Evolutionary conservation across 2,797 vertebrate genomes (phyloP), one percentile per base, ranked within the genome.

Genomic region (Mormyrops boulengeri): DNA sequence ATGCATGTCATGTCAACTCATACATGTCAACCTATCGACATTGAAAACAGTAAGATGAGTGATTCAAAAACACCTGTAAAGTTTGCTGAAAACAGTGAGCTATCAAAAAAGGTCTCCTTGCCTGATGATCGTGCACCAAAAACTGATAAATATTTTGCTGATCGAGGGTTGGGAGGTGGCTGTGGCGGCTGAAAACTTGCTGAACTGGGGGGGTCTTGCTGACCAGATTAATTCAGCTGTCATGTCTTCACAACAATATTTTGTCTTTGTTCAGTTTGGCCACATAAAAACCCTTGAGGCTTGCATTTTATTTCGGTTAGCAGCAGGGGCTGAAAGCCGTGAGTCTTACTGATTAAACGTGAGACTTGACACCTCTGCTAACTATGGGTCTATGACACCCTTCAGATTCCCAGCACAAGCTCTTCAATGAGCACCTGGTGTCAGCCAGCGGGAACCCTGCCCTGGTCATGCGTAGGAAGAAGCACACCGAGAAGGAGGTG

Each of bases 361-460:
- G 62, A 30, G 62, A 34, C 52, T 34, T 34, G 30, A 73, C 66
- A 73, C 30, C 12, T 38, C 66, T 73, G 41, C 53, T 5, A 34
- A 84, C 82, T 52, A 41, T 49, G 41, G 19, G 80, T 84, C n/a
- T 91, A n/a, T 91, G 73, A 69, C 62, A 6, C 47, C 62, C 69
- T 44, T 55, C 92, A 99, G 99, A 97, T 91, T 97, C 98, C 38
- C 98, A 99, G 93, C 98, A 99, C 94, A 97, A 97, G 90, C 94
- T 99, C n/a, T 99, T 99, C 93, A 99, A 99, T 0, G 98, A 99
- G 93, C 98, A 99, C 92, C 94, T 99, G 93, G 97, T 99, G 91
- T 99, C 98, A 0, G 97, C 97, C 19, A 99, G 98, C 90, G 98
- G 97, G 90, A 99, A 99, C 93, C 98, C 99, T 0, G 97, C 98